A percentile compares a stretch with the other conserved stretches of the same genome.
Evolutionary conservation across 2,888 invertebrate species (phyloP).

Genomic region (Caenorhabditis sp.): DNA sequence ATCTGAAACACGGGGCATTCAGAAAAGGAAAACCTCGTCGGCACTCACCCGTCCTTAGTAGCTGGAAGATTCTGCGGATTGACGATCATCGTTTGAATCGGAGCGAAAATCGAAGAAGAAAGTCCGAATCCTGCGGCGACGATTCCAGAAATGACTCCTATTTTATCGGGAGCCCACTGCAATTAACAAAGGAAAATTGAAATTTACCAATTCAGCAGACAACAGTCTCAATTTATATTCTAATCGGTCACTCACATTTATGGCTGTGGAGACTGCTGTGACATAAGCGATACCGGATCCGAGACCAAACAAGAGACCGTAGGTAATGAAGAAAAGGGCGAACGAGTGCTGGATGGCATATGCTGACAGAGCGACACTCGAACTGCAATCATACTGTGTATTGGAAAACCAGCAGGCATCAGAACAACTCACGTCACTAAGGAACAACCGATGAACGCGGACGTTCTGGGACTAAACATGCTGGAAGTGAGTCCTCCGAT

Average conservation of each 20-base stretch:
- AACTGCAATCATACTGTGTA: slow-evolving; percentile 72
- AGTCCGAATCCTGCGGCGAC: slow-evolving; percentile 82
- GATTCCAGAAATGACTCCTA: slow-evolving; percentile 81
- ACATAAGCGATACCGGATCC: slow-evolving; percentile 83
- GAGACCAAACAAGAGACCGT: slow-evolving; percentile 81
- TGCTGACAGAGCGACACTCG: slow-evolving; percentile 77
- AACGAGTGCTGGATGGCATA: slow-evolving; percentile 79
- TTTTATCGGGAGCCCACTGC: slow-evolving; percentile 82
- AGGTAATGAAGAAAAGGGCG: slow-evolving; percentile 76
- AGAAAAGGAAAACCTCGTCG: too few relatives aligned
- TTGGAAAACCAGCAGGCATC: neutral
- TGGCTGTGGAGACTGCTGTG: slow-evolving; percentile 79
- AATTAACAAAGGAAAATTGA: too few relatives aligned
- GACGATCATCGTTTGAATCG: slow-evolving; percentile 80
- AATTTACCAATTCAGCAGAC: too few relatives aligned
- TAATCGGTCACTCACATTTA: slow-evolving; percentile 76
- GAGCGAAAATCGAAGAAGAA: slow-evolving; percentile 81
- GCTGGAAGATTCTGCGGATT: slow-evolving; percentile 79
- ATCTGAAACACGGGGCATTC: slow-evolving; percentile 67
- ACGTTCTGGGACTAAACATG: slow-evolving; percentile 74
- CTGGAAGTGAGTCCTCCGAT: slow-evolving; percentile 78
- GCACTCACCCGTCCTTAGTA: slow-evolving; percentile 80
- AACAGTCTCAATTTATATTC: too few relatives aligned
- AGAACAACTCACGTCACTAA: slow-evolving; percentile 74
- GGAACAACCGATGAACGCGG: slow-evolving; percentile 78